A percentile compares a stretch with the other conserved stretches of the same genome.
Evolutionary conservation across 2,797 vertebrate species (phyloP).

Genomic region (Euphonia xanthogaster): DNA sequence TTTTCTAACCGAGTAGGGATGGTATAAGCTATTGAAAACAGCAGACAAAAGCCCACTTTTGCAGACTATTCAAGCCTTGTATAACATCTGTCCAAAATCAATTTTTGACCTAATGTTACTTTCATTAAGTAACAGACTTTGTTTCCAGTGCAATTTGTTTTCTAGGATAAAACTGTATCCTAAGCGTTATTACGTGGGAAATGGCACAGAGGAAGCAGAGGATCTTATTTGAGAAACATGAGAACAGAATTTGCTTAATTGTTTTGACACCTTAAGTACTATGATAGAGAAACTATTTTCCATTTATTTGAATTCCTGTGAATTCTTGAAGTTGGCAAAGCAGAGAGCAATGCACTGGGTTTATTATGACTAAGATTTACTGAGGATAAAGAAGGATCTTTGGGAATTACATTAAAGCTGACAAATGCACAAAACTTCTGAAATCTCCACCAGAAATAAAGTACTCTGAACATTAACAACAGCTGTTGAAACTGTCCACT

Average conservation of each 20-base stretch:
- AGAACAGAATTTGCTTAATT: constrained; percentile 59
- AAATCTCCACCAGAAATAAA: constrained; percentile 34
- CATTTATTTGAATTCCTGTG: constrained; percentile 20
- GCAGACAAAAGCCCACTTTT: constrained; percentile 69
- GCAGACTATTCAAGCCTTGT: constrained; percentile 51
- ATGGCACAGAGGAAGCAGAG: background rate
- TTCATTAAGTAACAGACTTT: constrained; percentile 60
- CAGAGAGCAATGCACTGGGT: background rate
- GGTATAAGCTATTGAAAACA: constrained; percentile 56
- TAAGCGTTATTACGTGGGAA: constrained; percentile 41
- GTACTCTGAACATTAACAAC: background rate
- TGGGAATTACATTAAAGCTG: constrained; percentile 33
- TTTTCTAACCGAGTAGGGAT: constrained; percentile 51
- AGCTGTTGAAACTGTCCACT: constrained; percentile 21
- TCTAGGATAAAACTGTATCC: constrained; percentile 42
- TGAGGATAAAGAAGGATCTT: constrained; percentile 30
- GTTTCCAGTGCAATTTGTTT: constrained; percentile 59
- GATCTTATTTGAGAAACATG: constrained; percentile 35
- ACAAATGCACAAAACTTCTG: constrained; percentile 22
- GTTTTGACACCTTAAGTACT: constrained; percentile 60
- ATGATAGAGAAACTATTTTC: constrained; percentile 44
- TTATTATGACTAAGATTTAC: constrained; percentile 37
- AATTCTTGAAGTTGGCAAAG: constrained; percentile 25
- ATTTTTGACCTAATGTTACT: constrained; percentile 64
- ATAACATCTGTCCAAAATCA: constrained; percentile 72